Evolutionary conservation across 1,140 invertebrate species (phyloP).

Genomic region (Episyrphus balteatus): DNA sequence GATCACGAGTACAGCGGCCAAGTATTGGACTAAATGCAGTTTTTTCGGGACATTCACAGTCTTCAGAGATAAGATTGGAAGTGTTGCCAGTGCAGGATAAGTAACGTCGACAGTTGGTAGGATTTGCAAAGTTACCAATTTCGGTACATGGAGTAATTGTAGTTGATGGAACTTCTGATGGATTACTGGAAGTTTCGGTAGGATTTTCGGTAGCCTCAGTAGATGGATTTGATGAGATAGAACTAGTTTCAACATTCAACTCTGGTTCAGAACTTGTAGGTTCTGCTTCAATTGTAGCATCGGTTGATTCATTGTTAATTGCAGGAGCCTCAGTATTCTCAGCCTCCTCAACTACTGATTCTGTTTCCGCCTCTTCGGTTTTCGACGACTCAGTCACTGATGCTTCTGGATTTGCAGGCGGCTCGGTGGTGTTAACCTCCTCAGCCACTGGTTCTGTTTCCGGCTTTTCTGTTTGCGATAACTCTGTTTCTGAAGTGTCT

Average conservation of each 20-base stretch:
- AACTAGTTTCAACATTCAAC: slow-evolving; percentile 1
- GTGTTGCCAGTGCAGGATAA: slow-evolving; percentile 16
- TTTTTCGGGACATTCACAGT: slow-evolving; percentile 11
- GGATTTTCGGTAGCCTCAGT: slow-evolving; percentile 1
- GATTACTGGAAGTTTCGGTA: not conserved
- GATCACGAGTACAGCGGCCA: slow-evolving; percentile 17
- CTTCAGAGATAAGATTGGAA: not conserved
- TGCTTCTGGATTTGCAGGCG: too few species aligned
- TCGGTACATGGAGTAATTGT: slow-evolving; percentile 9
- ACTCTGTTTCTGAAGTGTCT: too few species aligned
- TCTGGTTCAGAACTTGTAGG: too few species aligned
- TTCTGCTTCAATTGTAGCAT: too few species aligned
- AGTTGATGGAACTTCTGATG: slow-evolving; percentile 7
- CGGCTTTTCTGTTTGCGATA: too few species aligned
- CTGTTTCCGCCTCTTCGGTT: too few species aligned
- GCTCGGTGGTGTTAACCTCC: too few species aligned
- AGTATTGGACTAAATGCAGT: slow-evolving; percentile 14
- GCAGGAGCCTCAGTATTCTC: too few species aligned
- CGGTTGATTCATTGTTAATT: too few species aligned
- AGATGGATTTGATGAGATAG: slow-evolving; percentile 2
- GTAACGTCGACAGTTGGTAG: slow-evolving; percentile 16
- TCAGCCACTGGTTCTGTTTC: too few species aligned
- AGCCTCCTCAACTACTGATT: too few species aligned
- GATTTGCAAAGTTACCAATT: slow-evolving; percentile 14
- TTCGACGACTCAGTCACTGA: too few species aligned